phyloP scores from a whole-genome alignment of 2,888 invertebrate species.

The Tenthredo notha region DNA sequence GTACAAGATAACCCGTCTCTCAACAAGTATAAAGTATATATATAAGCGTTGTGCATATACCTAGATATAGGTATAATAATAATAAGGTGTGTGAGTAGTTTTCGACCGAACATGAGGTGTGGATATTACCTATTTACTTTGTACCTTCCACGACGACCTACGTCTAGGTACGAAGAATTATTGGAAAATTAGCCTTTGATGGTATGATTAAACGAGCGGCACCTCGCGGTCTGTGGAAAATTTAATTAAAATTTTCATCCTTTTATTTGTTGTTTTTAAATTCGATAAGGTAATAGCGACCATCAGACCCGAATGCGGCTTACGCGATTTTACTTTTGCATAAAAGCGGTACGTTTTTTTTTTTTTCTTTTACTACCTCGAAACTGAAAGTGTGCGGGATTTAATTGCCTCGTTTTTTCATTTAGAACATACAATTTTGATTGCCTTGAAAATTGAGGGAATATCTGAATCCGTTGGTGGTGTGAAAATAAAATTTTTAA shows the following conservation, averaged over 20 bases:
- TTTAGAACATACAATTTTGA: background rate
- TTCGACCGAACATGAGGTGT: conserved; percentile 22
- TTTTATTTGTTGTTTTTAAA: conserved; percentile 6
- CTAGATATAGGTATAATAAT: background rate
- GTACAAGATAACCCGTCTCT: conserved; percentile 54
- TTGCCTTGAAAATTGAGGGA: background rate
- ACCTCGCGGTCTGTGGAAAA: conserved; percentile 6
- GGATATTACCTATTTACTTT: conserved; percentile 32
- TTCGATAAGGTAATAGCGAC: background rate
- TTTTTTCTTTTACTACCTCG: background rate
- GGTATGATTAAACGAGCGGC: background rate
- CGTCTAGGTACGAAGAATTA: conserved; percentile 5
- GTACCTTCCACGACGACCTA: background rate
- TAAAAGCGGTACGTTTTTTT: background rate
- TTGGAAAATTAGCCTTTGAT: conserved; percentile 20
- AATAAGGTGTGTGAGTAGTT: background rate
- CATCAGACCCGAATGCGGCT: background rate
- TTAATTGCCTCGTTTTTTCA: background rate
- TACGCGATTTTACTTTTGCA: background rate
- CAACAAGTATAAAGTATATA: background rate
- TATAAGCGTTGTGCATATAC: conserved; percentile 1
- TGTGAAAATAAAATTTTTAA: background rate
- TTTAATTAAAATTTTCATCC: conserved; percentile 7
- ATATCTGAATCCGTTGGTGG: background rate
- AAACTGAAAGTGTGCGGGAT: background rate